phyloP scores from a whole-genome alignment of 2,888 invertebrate genomes.

The Diabrotica balteata region DNA sequence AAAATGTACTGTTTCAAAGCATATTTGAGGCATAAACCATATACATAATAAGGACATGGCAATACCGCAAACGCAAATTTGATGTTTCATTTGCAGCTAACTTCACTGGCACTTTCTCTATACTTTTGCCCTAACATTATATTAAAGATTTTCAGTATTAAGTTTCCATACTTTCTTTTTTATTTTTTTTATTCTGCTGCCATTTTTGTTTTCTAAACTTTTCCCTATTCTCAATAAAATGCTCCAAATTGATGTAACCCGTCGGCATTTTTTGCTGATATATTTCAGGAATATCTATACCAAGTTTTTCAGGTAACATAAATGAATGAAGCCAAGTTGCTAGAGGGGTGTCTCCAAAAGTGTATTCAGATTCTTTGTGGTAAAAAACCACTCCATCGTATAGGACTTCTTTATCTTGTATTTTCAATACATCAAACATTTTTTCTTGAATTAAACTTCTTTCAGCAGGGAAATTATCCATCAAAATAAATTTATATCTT shows the following conservation, averaged over 20 bases:
- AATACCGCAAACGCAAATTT: too few species aligned
- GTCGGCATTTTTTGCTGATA: conserved; percentile 62
- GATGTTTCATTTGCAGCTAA: too few species aligned
- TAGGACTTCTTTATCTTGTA: conserved; percentile 58
- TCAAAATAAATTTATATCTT: conserved; percentile 61
- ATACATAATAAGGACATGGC: too few species aligned
- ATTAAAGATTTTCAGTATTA: background rate
- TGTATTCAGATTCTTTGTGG: conserved; percentile 82
- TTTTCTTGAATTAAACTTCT: conserved; percentile 60
- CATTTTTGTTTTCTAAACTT: conserved; percentile 50
- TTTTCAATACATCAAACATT: conserved; percentile 57
- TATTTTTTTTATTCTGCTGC: conserved; percentile 37
- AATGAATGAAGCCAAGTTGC: conserved; percentile 91
- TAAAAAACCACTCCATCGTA: conserved; percentile 93
- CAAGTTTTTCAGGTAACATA: conserved; percentile 84
- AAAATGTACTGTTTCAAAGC: too few species aligned
- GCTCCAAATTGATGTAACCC: conserved; percentile 62
- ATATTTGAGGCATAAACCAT: too few species aligned
- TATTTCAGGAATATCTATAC: conserved; percentile 57
- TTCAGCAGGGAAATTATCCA: conserved; percentile 63
- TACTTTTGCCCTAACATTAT: too few species aligned
- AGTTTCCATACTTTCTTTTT: background rate
- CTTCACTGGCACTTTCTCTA: too few species aligned
- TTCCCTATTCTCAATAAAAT: conserved; percentile 60
- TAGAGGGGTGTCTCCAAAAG: conserved; percentile 79